Percentiles rank a stretch among this genome's conserved stretches.
Conservation (phyloP, 2,888 invertebrate genomes). For the Sesia apiformis region DNA sequence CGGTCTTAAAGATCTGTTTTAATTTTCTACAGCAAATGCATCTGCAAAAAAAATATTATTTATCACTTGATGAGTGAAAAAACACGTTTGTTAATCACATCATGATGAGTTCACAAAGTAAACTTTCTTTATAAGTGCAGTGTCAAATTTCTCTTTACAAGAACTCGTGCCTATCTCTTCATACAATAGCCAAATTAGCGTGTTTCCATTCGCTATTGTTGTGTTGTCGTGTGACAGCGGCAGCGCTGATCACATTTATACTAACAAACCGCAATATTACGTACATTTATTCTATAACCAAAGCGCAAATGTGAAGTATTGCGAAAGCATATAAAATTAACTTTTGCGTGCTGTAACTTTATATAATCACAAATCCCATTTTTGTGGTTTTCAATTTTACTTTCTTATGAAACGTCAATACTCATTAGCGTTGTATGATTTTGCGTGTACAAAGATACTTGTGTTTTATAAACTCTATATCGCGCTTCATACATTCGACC, state of each 20-base stretch:
- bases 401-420: not conserved
- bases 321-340: too few species aligned
- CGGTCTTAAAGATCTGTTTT: not conserved
- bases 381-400: too few species aligned
- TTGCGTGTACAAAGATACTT: not conserved
- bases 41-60: slow-evolving; percentile 9
- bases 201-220: slow-evolving; percentile 42
- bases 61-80: slow-evolving; percentile 21
- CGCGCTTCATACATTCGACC: slow-evolving; percentile 17
- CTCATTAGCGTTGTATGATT: not conserved
- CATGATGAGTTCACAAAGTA: slow-evolving; percentile 39
- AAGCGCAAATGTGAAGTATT: not conserved
- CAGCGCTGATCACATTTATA: slow-evolving; percentile 13
- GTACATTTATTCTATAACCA: not conserved
- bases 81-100: slow-evolving; percentile 53
- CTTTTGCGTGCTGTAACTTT: too few species aligned
- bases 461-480: not conserved
- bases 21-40: slow-evolving; percentile 3
- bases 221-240: slow-evolving; percentile 24
- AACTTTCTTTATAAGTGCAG: slow-evolving; percentile 64
- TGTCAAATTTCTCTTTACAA: slow-evolving; percentile 57
- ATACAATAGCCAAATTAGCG: slow-evolving; percentile 51
- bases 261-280: not conserved
- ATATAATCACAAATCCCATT: too few species aligned
- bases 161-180: slow-evolving; percentile 30